These are phyloP conservation scores for Sinocyclocheilus anshuiensis DNA, from an alignment of 2,113 vertebrate species.

Conservation along the genomic window DNA sequence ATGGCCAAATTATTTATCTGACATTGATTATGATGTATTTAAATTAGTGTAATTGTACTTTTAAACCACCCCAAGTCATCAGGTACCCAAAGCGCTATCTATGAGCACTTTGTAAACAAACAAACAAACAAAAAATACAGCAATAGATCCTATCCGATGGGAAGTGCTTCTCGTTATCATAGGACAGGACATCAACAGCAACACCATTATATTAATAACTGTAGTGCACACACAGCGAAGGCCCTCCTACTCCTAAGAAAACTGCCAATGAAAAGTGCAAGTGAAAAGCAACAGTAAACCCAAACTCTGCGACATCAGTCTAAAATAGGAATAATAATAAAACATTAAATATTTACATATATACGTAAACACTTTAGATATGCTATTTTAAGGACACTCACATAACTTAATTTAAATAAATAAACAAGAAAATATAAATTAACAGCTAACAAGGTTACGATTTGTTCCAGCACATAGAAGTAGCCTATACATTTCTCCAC, in stretches of 20 bases:
- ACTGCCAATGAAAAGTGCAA: conserved; percentile 82
- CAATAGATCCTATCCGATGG: conserved; percentile 73
- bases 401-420: conserved; percentile 83
- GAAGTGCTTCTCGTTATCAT: conserved; percentile 88
- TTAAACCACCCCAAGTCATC: conserved; percentile 23
- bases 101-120: conserved; percentile 42
- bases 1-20: background rate
- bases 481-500: conserved; percentile 39
- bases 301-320: conserved; percentile 77
- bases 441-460: conserved; percentile 79
- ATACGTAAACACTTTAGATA: conserved; percentile 52
- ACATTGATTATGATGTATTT: background rate
- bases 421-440: conserved; percentile 76
- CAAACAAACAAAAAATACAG: conserved; percentile 47
- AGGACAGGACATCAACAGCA: conserved; percentile 66
- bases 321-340: conserved; percentile 82
- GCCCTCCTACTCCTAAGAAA: conserved; percentile 54
- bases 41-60: background rate
- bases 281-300: conserved; percentile 75
- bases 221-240: conserved; percentile 47
- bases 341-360: conserved; percentile 70
- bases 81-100: conserved; percentile 36
- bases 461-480: conserved; percentile 79
- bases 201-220: conserved; percentile 58
- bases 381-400: conserved; percentile 81